phyloP scores from a whole-genome alignment of 2,113 vertebrate genomes.

The Pygoscelis adeliae region DNA sequence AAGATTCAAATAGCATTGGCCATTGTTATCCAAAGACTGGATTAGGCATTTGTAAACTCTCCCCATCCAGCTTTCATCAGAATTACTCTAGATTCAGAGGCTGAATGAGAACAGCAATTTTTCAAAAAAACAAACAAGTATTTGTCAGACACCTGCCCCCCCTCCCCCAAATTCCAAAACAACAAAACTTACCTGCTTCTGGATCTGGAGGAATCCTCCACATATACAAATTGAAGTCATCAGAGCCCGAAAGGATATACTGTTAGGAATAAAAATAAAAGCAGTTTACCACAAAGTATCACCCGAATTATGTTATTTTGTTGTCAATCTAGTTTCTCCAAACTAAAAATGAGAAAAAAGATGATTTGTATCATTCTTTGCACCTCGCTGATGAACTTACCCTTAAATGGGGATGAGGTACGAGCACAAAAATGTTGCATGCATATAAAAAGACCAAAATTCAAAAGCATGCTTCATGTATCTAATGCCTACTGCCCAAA shows the following conservation, averaged over 20 bases:
- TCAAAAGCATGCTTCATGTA: not conserved
- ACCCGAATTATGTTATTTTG: not conserved
- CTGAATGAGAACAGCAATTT: not conserved
- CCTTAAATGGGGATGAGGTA: not conserved
- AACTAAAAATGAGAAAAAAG: not conserved
- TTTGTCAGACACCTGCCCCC: not conserved
- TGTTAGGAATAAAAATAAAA: constrained; percentile 71
- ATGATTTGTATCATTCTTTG: not conserved
- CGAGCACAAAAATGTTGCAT: not conserved
- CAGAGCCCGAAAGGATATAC: constrained; percentile 98
- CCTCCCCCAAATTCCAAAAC: not conserved
- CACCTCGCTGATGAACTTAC: not conserved
- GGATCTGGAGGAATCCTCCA: constrained; percentile 97
- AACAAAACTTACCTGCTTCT: constrained; percentile 84
- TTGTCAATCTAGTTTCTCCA: not conserved
- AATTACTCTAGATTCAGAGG: not conserved
- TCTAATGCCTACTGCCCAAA: not conserved
- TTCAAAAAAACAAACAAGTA: not conserved
- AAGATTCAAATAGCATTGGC: not conserved
- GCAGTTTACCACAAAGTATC: not conserved
- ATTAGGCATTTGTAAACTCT: not conserved
- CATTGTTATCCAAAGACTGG: not conserved
- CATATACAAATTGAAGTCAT: constrained; percentile 99
- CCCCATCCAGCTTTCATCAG: not conserved
- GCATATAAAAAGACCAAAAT: not conserved